Evolutionary conservation across 2,797 vertebrate species (phyloP), one percentile per base, ranked within the genome.

Genomic region (Sphenodon punctatus): DNA sequence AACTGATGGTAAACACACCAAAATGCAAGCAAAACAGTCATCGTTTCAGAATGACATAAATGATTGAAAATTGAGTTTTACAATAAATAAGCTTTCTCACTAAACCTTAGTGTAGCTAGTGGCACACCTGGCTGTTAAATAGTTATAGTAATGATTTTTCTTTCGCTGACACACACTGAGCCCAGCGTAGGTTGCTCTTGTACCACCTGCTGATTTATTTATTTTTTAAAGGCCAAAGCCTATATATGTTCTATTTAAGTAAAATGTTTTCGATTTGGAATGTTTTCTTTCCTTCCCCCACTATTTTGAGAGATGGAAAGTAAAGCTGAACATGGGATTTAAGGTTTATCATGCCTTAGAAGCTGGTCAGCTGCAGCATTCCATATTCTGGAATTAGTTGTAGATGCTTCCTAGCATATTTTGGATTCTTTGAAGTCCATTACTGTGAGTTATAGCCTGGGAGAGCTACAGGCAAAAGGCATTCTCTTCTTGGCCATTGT

Each of bases 341-440:
- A 34, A 46, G 10, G 2, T 27, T 78, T 56, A 3, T 58, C 10
- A 3, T 66, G 76, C 19, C 6, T 4, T 6, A 27, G 43, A 10
- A 36, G 67, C 70, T 58, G 4, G 41, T 63, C 27, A 58, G 17
- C 7, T 81, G 58, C 48, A 25, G 19, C 53, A 55, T 16, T 27
- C 16, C 51, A 0, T 56, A 38, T 66, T 66, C 49, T 56, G 9
- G 55, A 16, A 53, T 45, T 70, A 32, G 38, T 36, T 61, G 22
- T 2, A 2, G 0, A 0, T 39, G 22, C 36, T 56, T 61, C 30
- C 19, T 53, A 56, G 17, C 1, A 4, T 27, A 27, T 5, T 46
- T 64, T 19, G 30, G 30, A 34, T 55, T 65, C 16, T 36, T 16
- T 20, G 20, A 22, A 55, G 20, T 38, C 36, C 68, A 5, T 14